Evolutionary conservation across 2,888 invertebrate genomes (phyloP), one percentile per base, ranked within the genome.

Genomic region (Yponomeuta malinellus): DNA sequence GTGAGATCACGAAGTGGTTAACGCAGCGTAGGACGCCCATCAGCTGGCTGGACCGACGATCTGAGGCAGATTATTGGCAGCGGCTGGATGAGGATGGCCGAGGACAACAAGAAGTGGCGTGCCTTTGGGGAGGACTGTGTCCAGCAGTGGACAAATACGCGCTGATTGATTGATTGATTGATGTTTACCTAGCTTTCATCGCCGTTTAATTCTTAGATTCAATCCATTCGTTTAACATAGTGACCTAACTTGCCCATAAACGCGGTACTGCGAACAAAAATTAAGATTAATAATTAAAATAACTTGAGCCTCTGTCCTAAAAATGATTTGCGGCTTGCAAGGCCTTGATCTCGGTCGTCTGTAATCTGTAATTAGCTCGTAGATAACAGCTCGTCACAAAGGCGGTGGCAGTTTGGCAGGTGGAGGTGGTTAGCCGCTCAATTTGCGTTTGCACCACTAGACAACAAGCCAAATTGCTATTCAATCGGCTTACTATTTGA

Each of bases 301-400:
- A 15, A 15, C 3, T 15, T 43, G 1, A 59, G 15, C 5, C 12
- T 15, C 12, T 12, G 52, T 59, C 52, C 52, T 5, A 1, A 43
- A 8, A 1, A 59, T 59, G 52, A 12, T 59, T 59, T 59, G 64
- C 29, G n/a, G 29, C 29, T 64, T 10, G 5, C 10, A 8, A 64
- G 64, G 23, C 64, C 64, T 64, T 64, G 64, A 64, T 64, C 64
- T 29, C 29, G 29, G 64, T 64, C 64, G 64, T 31, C 64, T 64
- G n/a, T 64, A 64, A 64, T 64, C 64, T 64, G 64, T 64, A 64
- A 64, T 64, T 64, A 64, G 64, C 64, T 3, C 64, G 64, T 59
- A 59, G 52, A 59, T 59, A 59, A 59, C 12, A 64, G 64, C 23
- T 29, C 31, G 64, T 64, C 29, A 64, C 31, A 23, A 10, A 29